Conservation (phyloP, 2,113 vertebrate species). For the Sylvilagus bachmani region DNA sequence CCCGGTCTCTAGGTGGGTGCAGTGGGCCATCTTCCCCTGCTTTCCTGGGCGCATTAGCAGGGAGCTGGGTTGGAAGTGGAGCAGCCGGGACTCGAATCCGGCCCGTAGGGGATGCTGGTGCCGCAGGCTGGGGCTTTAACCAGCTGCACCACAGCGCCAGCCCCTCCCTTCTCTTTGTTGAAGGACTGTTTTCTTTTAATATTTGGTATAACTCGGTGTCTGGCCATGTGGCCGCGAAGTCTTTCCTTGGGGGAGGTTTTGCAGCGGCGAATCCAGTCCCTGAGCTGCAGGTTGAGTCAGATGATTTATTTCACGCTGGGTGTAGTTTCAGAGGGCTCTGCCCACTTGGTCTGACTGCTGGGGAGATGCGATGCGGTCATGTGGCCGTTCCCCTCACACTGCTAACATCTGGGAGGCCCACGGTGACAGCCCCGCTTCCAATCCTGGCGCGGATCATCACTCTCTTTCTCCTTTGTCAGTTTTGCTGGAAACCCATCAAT, state of each 20-base stretch:
- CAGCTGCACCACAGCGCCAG: no score
- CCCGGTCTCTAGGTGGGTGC: no score
- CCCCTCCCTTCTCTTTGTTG: no score
- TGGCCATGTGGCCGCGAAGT: neutral
- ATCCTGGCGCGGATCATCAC: neutral
- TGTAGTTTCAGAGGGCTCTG: neutral
- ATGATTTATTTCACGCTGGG: neutral
- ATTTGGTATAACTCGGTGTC: neutral
- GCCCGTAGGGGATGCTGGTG: no score
- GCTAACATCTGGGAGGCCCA: neutral
- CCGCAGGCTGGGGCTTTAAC: no score
- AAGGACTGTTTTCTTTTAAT: neutral
- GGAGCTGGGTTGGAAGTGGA: no score
- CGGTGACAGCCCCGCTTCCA: neutral
- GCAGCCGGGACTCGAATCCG: no score
- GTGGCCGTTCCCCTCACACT: neutral
- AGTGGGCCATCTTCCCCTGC: no score
- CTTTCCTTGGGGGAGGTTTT: neutral
- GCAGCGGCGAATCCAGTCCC: neutral
- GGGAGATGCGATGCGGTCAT: neutral
- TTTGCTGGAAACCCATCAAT: neutral
- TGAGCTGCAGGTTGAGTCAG: neutral
- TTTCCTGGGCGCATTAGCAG: no score
- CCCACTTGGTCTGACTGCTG: no score
- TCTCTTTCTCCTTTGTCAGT: neutral